These are phyloP conservation scores for Tanaodytes sp. DNA, from an alignment of 2,888 invertebrate genomes.

Conservation along the genomic window DNA sequence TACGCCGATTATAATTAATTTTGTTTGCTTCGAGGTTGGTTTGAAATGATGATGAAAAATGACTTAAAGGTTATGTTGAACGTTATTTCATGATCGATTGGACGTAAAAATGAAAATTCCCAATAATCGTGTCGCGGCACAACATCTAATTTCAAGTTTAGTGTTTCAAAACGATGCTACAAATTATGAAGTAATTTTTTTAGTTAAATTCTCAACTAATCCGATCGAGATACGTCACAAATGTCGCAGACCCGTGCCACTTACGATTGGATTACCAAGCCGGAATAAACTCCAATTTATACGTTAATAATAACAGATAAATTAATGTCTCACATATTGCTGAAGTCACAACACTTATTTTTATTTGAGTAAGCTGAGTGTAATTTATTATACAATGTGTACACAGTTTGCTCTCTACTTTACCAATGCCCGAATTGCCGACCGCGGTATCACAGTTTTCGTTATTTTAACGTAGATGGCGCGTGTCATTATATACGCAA, in stretches of 20 bases:
- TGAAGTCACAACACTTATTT: constrained; percentile 37
- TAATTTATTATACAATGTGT: constrained; percentile 41
- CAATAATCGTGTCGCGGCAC: constrained; percentile 18
- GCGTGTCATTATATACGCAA: too few relatives aligned
- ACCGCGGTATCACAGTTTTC: too few relatives aligned
- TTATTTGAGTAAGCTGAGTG: constrained; percentile 27
- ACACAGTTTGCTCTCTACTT: constrained; percentile 31
- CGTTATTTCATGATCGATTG: constrained; percentile 45
- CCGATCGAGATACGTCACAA: too few relatives aligned
- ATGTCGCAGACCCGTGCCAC: too few relatives aligned
- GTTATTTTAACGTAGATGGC: too few relatives aligned
- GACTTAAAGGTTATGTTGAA: constrained; percentile 48
- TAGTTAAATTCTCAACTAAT: too few relatives aligned
- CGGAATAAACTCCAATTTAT: constrained; percentile 23
- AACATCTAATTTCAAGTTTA: constrained; percentile 32
- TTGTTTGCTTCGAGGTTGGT: too few relatives aligned
- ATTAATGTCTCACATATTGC: constrained; percentile 48
- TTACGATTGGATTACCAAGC: too few relatives aligned
- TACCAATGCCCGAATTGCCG: constrained; percentile 1
- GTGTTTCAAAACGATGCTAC: constrained; percentile 4
- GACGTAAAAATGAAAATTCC: constrained; percentile 44
- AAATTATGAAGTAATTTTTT: too few relatives aligned
- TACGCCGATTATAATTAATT: too few relatives aligned
- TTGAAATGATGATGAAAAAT: too few relatives aligned
- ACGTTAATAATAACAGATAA: constrained; percentile 28